A percentile compares a stretch with the other conserved stretches of the same genome.
Conservation (phyloP, 2,888 invertebrate genomes). For the Idaea straminata region DNA sequence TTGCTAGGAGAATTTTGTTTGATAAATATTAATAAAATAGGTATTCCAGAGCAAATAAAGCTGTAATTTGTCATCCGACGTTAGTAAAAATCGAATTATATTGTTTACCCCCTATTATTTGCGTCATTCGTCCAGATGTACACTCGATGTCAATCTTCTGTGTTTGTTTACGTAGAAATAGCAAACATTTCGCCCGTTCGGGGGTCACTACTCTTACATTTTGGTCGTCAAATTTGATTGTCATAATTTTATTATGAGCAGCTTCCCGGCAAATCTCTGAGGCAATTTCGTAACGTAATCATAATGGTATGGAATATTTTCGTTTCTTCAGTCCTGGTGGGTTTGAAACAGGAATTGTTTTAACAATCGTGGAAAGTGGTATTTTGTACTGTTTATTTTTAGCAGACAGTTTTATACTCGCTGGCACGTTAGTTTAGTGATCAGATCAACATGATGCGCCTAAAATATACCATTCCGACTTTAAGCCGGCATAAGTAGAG, state of each 20-base stretch:
- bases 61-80: constrained; percentile 64
- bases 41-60: constrained; percentile 18
- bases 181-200: constrained; percentile 61
- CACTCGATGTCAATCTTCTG: constrained; percentile 74
- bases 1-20: not conserved
- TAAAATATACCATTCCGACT: not conserved
- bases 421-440: not conserved
- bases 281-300: constrained; percentile 42
- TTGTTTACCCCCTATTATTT: constrained; percentile 77
- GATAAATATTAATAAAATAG: not conserved
- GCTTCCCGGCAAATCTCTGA: constrained; percentile 41
- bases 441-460: not conserved
- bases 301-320: constrained; percentile 29
- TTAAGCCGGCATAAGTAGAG: constrained; percentile 14
- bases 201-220: constrained; percentile 68
- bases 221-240: constrained; percentile 67
- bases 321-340: constrained; percentile 5
- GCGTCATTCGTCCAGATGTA: constrained; percentile 76
- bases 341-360: not conserved
- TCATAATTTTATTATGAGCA: constrained; percentile 61
- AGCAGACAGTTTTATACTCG: not conserved
- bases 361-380: not conserved
- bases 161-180: constrained; percentile 77
- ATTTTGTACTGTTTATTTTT: not conserved
- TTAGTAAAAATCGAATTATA: constrained; percentile 73